Conservation (phyloP, 2,888 invertebrate species). For the Aproaerema taeniolella region DNA sequence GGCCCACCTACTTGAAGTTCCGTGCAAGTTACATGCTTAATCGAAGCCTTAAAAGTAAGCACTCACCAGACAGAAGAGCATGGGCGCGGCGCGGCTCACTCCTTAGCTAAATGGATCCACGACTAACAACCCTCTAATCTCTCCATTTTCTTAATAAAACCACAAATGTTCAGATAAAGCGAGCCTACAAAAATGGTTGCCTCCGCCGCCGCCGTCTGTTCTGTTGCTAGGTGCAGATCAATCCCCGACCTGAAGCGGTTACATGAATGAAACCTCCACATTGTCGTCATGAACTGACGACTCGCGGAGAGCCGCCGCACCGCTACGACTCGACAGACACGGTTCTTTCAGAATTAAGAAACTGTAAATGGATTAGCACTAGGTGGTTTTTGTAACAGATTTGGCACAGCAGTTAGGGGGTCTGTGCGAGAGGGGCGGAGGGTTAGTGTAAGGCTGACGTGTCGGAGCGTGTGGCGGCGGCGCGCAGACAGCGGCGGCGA, state of each 20-base stretch:
- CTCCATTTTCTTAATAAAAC: conserved; percentile 49
- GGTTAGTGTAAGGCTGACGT: conserved; percentile 56
- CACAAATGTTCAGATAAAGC: conserved; percentile 50
- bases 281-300: conserved; percentile 27
- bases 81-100: conserved; percentile 73
- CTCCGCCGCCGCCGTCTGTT: conserved; percentile 45
- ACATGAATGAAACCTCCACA: conserved; percentile 70
- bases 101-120: conserved; percentile 66
- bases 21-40: conserved; percentile 55
- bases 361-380: conserved; percentile 11
- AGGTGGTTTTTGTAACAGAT: conserved; percentile 33
- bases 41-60: conserved; percentile 71
- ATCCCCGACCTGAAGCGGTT: conserved; percentile 56
- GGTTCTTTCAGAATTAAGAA: conserved; percentile 1
- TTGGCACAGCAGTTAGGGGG: conserved; percentile 42
- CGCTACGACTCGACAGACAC: conserved; percentile 25
- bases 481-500: conserved; percentile 63
- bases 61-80: conserved; percentile 72
- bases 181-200: conserved; percentile 40
- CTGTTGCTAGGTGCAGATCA: conserved; percentile 65
- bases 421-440: conserved; percentile 49
- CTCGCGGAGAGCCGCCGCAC: conserved; percentile 36
- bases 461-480: conserved; percentile 54
- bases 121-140: conserved; percentile 51
- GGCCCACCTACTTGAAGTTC: conserved; percentile 36